phyloP scores from a whole-genome alignment of 2,113 vertebrate species.

The Hydrolagus affinis region DNA sequence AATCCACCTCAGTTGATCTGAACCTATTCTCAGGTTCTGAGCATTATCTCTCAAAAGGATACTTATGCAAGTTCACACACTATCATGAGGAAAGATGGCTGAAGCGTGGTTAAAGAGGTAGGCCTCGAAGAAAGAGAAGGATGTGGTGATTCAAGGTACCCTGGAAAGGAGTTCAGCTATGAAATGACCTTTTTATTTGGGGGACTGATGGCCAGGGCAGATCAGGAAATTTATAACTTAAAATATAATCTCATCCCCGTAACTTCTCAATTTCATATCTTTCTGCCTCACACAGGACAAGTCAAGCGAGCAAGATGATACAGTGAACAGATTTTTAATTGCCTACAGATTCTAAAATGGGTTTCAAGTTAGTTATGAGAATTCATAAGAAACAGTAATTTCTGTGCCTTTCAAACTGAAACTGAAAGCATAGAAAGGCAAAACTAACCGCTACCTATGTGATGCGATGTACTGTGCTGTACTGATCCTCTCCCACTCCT shows the following conservation, averaged over 20 bases:
- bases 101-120: too few species aligned
- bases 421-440: neutral
- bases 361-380: neutral
- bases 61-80: neutral
- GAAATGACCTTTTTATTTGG: too few species aligned
- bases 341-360: neutral
- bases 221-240: too few species aligned
- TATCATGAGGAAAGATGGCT: neutral
- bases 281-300: neutral
- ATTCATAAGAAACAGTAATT: neutral
- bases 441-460: neutral
- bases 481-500: neutral
- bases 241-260: too few species aligned
- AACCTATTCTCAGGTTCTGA: neutral
- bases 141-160: too few species aligned
- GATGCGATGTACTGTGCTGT: neutral
- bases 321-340: neutral
- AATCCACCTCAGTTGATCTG: neutral
- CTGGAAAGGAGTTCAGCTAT: too few species aligned
- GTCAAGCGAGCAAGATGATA: neutral
- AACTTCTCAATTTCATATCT: too few species aligned
- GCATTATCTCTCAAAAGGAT: neutral
- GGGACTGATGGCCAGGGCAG: too few species aligned
- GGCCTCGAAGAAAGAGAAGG: too few species aligned
- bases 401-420: neutral